These are phyloP conservation scores for Atherix ibis DNA, from an alignment of 2,888 invertebrate species.

Conservation along the genomic window DNA sequence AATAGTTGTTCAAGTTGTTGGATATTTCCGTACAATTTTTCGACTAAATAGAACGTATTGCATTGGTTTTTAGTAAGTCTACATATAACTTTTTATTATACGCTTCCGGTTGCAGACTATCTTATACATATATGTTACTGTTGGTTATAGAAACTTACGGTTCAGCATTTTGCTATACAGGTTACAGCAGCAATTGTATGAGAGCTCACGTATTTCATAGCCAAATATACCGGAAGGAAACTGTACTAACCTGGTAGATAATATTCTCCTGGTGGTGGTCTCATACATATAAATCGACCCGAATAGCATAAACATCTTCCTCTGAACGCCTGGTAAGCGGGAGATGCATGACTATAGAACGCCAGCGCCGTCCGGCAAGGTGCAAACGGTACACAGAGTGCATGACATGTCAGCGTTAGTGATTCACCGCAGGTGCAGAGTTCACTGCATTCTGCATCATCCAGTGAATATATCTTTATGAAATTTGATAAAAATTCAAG, in stretches of 20 bases:
- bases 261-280: constrained; percentile 53
- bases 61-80: no score
- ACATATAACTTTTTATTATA: no score
- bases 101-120: no score
- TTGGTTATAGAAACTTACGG: no score
- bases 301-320: constrained; percentile 84
- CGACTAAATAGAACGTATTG: no score
- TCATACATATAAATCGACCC: constrained; percentile 83
- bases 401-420: constrained; percentile 65
- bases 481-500: not conserved
- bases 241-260: constrained; percentile 29
- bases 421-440: constrained; percentile 72
- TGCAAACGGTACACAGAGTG: constrained; percentile 72
- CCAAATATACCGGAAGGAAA: no score
- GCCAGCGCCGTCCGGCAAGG: constrained; percentile 79
- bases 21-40: no score
- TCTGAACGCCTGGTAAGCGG: constrained; percentile 77
- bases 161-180: no score
- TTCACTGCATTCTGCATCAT: constrained; percentile 80
- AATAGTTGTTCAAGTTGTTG: no score
- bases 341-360: constrained; percentile 79
- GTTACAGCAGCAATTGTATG: no score
- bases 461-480: constrained; percentile 36
- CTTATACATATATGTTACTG: no score
- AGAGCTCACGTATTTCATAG: no score